A percentile compares a stretch with the other conserved stretches of the same genome.
These are phyloP conservation scores for Solenopsis invicta DNA, from an alignment of 1,140 invertebrate genomes.

Conservation along the genomic window DNA sequence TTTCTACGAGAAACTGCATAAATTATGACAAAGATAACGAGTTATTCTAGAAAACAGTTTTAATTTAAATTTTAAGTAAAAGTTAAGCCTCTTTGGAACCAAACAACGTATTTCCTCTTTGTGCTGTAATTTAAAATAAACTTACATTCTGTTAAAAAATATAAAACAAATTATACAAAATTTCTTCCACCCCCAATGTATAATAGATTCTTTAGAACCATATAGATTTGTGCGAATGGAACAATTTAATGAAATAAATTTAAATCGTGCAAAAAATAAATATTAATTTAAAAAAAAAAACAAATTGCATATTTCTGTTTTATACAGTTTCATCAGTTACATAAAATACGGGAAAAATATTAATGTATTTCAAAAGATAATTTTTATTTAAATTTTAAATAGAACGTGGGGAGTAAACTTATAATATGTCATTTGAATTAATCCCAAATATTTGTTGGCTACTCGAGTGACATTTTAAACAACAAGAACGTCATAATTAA, in stretches of 20 bases:
- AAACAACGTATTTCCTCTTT: not conserved
- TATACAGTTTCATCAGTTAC: not conserved
- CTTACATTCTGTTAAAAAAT: not conserved
- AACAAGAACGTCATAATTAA: not conserved
- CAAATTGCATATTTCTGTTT: not conserved
- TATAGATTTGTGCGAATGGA: not conserved
- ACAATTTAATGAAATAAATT: not conserved
- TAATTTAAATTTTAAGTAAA: not conserved
- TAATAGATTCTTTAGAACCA: not conserved
- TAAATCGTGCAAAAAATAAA: not conserved
- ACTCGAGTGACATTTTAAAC: not conserved
- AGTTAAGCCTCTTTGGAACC: not conserved
- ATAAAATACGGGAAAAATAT: not conserved
- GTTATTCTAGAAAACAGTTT: not conserved
- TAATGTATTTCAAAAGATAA: not conserved
- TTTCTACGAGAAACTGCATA: not conserved
- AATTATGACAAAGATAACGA: slow-evolving; percentile 5
- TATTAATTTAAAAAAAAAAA: not conserved
- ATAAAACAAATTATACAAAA: not conserved
- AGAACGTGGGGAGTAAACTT: not conserved
- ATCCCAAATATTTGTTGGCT: not conserved
- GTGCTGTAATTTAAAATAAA: not conserved
- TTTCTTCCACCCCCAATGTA: not conserved
- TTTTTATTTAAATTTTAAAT: slow-evolving; percentile 16
- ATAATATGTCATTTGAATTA: not conserved